Evolutionary conservation across 2,113 vertebrate genomes (phyloP), one percentile per base, ranked within the genome.

Genomic region (Sterna hirundo): DNA sequence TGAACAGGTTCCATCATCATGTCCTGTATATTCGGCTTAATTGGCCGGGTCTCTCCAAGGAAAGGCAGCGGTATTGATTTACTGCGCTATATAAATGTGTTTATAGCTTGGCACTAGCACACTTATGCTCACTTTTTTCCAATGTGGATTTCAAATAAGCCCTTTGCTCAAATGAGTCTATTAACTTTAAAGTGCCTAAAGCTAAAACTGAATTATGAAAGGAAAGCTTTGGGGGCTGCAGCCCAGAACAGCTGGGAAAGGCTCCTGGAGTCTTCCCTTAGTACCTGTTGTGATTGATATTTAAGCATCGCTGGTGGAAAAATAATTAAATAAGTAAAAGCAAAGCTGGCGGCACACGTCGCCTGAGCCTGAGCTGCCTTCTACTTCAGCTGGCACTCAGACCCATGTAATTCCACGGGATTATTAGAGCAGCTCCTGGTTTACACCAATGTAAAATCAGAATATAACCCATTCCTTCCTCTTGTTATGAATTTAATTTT

Each of bases 51-150:
- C 57, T 82, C 84, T 76, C 61, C 68, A 57, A 69, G 52, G 83
- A 86, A 89, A 96, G 86, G 88, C 96, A 82, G 88, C 6, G 4
- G 40, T 68, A 44, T 29, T 89, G 88, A 95, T 90, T 96, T 96
- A 96, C 86, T 92, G 77, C 80, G 52, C 88, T 90, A 83, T 95
- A 96, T 93, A 96, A 97, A 96, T 46, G 92, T 94, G 93, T 97
- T 97, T 97, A 97, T 96, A 86, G 90, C 92, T 94, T 97, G 94
- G 89, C 88, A 97, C 65, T 68, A 81, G 65, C 76, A 91, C 51
- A 65, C 71, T 92, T 95, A 93, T 4, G 1, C 76, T 96, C 90
- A 30, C 65, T 86, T 76, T 96, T 92, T 95, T 92, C 93, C 92
- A 95, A 4, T 14, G 32, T 85, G 86, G 72, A 84, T 95, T 94